A percentile compares a stretch with the other conserved stretches of the same genome.
phyloP scores from a whole-genome alignment of 53 echinoderm and acorn worm species.

The Arbacia lixula region DNA sequence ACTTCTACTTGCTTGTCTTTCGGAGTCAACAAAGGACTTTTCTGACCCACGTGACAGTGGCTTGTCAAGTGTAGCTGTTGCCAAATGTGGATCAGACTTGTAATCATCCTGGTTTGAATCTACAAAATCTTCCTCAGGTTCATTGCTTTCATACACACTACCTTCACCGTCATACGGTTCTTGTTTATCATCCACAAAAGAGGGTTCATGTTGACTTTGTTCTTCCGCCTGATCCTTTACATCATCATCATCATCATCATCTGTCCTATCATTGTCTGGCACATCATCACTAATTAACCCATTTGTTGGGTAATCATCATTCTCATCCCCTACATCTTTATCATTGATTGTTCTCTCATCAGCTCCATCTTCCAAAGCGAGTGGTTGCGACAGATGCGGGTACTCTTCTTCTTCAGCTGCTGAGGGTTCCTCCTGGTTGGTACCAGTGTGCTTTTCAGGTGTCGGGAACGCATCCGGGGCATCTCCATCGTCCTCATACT shows the following conservation, averaged over 20 bases:
- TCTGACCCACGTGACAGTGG: background rate
- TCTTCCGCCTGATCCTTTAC: too few relatives aligned
- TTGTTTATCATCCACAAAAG: too few relatives aligned
- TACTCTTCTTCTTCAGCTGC: background rate
- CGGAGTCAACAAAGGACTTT: background rate
- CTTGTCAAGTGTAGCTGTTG: too few relatives aligned
- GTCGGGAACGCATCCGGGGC: constrained; percentile 20
- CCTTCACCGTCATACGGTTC: too few relatives aligned
- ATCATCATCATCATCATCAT: too few relatives aligned
- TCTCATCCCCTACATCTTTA: constrained; percentile 1
- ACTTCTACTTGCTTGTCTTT: background rate
- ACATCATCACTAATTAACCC: background rate
- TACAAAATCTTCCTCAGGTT: too few relatives aligned
- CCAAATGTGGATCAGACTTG: too few relatives aligned
- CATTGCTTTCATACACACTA: too few relatives aligned
- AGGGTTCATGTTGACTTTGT: too few relatives aligned
- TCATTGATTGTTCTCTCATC: constrained; percentile 17
- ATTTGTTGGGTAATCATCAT: constrained; percentile 16
- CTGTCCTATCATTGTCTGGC: background rate
- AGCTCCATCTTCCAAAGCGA: background rate
- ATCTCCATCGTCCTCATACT: constrained; percentile 9
- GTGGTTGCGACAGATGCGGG: constrained; percentile 9
- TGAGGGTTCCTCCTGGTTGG: background rate
- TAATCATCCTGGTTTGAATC: too few relatives aligned
- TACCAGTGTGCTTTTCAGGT: background rate